These are phyloP conservation scores for Drepana arcuata DNA, from an alignment of 1,140 invertebrate species.

Conservation along the genomic window DNA sequence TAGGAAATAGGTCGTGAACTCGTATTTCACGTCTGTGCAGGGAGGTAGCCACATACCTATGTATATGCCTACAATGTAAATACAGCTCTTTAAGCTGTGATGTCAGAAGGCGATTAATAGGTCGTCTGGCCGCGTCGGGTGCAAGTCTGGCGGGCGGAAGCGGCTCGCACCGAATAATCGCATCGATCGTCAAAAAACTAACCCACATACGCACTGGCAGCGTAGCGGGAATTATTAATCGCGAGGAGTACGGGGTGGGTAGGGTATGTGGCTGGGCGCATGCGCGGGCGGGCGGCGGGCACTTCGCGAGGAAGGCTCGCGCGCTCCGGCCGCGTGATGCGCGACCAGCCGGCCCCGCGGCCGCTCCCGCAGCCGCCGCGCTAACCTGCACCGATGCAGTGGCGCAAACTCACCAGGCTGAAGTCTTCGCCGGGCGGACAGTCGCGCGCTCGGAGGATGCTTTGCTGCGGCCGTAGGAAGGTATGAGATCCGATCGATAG, in stretches of 20 bases:
- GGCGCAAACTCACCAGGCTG: slow-evolving; percentile 81
- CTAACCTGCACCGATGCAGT: slow-evolving; percentile 75
- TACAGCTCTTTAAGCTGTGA: slow-evolving; percentile 18
- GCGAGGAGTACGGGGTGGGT: slow-evolving; percentile 38
- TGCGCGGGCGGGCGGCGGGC: slow-evolving; percentile 41
- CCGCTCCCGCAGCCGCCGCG: slow-evolving; percentile 51
- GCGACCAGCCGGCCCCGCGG: slow-evolving; percentile 49
- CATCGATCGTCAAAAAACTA: slow-evolving; percentile 70
- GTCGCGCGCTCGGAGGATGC: slow-evolving; percentile 85
- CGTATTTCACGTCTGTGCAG: too few relatives aligned
- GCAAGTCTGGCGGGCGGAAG: slow-evolving; percentile 36
- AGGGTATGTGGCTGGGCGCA: slow-evolving; percentile 23
- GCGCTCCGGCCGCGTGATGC: slow-evolving; percentile 58
- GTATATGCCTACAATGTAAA: too few relatives aligned
- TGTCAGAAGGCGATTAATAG: slow-evolving; percentile 45
- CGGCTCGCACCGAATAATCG: slow-evolving; percentile 56
- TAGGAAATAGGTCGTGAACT: too few relatives aligned
- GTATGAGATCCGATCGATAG: slow-evolving; percentile 71
- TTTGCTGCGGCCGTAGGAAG: slow-evolving; percentile 90
- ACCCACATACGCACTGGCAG: slow-evolving; percentile 69
- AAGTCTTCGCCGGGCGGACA: slow-evolving; percentile 79
- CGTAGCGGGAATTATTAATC: slow-evolving; percentile 70
- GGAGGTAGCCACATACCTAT: too few relatives aligned
- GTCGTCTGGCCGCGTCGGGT: slow-evolving; percentile 34
- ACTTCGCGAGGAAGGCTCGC: slow-evolving; percentile 58